These are phyloP conservation scores for Pocillopora grandis DNA, from an alignment of 92 coral and sea anemone genomes.

Conservation along the genomic window DNA sequence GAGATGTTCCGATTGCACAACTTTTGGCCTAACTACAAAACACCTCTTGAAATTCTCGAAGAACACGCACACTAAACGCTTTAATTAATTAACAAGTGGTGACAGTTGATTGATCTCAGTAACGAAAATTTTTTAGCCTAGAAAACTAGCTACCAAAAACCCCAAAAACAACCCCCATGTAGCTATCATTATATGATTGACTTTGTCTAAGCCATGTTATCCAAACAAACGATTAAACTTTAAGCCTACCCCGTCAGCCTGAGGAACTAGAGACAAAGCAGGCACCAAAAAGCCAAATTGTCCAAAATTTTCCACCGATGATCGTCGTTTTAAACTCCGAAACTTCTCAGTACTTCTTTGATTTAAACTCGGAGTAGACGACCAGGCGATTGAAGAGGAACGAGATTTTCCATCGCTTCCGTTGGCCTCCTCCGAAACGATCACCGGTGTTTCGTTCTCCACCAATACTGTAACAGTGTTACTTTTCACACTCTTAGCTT, in stretches of 20 bases:
- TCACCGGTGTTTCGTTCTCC: slow-evolving; percentile 18
- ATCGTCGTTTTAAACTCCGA: slow-evolving; percentile 72
- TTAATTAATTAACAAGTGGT: no score
- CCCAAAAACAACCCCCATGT: no score
- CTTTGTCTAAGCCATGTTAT: neutral
- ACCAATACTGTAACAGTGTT: slow-evolving; percentile 36
- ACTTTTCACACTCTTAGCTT: neutral
- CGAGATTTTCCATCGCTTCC: slow-evolving; percentile 12
- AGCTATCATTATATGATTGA: no score
- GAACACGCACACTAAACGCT: no score
- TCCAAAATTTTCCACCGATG: slow-evolving; percentile 88
- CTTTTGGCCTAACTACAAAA: no score
- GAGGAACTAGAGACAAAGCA: slow-evolving; percentile 77
- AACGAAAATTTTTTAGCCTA: no score
- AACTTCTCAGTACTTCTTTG: slow-evolving; percentile 42
- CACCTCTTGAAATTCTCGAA: no score
- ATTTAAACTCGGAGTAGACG: neutral
- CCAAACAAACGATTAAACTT: neutral
- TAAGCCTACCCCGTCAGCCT: slow-evolving; percentile 84
- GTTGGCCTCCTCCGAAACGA: neutral
- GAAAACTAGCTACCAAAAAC: no score
- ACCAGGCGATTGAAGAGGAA: slow-evolving; percentile 21
- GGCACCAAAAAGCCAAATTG: slow-evolving; percentile 90
- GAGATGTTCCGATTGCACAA: no score
- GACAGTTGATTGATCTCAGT: no score